Evolutionary conservation across 92 coral and sea anemone genomes (phyloP).

Genomic region (Phenganax subtilis): DNA sequence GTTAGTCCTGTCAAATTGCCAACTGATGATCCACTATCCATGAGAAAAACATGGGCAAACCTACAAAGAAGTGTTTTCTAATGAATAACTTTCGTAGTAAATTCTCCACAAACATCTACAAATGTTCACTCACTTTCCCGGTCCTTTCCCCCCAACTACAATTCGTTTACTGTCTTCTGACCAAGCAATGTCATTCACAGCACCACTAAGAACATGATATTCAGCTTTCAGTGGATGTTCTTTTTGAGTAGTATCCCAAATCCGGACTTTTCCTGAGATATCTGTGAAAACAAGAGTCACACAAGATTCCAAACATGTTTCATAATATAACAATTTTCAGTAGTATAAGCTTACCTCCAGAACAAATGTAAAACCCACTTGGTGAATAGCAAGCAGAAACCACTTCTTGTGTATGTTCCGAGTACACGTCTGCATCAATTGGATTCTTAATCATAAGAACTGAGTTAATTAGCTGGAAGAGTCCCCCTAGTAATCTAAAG

Average conservation of each 20-base stretch:
- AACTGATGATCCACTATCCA: slow-evolving; percentile 82
- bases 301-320: neutral
- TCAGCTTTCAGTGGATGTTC: slow-evolving; percentile 91
- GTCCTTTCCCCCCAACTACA: slow-evolving; percentile 74
- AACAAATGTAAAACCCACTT: slow-evolving; percentile 90
- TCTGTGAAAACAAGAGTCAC: slow-evolving; percentile 43
- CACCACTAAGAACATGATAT: slow-evolving; percentile 66
- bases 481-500: neutral
- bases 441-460: slow-evolving; percentile 53
- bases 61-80: slow-evolving; percentile 36
- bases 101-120: neutral
- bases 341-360: slow-evolving; percentile 63
- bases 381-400: slow-evolving; percentile 88
- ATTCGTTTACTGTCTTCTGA: slow-evolving; percentile 92
- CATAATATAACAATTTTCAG: neutral
- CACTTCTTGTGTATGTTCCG: slow-evolving; percentile 79
- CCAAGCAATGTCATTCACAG: slow-evolving; percentile 84
- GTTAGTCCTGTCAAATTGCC: slow-evolving; percentile 57
- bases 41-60: slow-evolving; percentile 70
- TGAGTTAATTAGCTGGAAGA: neutral
- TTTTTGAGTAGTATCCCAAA: slow-evolving; percentile 90
- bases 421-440: slow-evolving; percentile 64
- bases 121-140: slow-evolving; percentile 64
- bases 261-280: slow-evolving; percentile 70
- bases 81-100: neutral